Percentiles rank a stretch among this genome's conserved stretches.
These are phyloP conservation scores for Propithecus deckenii DNA, from an alignment of 2,797 vertebrate species.

Conservation along the genomic window DNA sequence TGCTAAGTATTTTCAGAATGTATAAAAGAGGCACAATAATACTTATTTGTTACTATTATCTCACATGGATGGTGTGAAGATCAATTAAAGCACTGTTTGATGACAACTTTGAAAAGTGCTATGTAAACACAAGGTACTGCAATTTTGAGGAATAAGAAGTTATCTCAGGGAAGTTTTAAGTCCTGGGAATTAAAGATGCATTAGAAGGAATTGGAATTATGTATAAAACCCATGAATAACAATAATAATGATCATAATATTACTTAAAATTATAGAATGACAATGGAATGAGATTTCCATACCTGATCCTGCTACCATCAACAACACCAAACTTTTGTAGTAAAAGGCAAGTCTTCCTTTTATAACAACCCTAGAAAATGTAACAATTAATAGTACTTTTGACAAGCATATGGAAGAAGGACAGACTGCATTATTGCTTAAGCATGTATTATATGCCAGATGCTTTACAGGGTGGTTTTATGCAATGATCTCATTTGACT, in stretches of 20 bases:
- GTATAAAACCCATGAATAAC: neutral
- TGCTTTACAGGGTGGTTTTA: neutral
- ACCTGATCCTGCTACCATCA: neutral
- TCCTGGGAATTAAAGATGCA: neutral
- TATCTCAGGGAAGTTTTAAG: neutral
- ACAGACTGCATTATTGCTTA: neutral
- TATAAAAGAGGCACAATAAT: neutral
- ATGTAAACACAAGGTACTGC: neutral
- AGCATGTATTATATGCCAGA: neutral
- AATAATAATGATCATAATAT: neutral
- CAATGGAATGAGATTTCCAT: neutral
- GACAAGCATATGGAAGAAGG: neutral
- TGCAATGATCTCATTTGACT: neutral
- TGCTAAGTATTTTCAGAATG: neutral
- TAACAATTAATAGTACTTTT: neutral
- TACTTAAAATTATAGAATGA: neutral
- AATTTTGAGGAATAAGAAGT: neutral
- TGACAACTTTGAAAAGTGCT: constrained; percentile 31
- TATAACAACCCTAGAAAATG: neutral
- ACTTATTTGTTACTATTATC: neutral
- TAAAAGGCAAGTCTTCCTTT: neutral
- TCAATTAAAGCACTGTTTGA: neutral
- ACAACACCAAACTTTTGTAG: neutral
- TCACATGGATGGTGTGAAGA: constrained; percentile 3
- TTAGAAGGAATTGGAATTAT: neutral